Evolutionary conservation across 2,113 vertebrate genomes (phyloP).

Genomic region (Megalops atlanticus): DNA sequence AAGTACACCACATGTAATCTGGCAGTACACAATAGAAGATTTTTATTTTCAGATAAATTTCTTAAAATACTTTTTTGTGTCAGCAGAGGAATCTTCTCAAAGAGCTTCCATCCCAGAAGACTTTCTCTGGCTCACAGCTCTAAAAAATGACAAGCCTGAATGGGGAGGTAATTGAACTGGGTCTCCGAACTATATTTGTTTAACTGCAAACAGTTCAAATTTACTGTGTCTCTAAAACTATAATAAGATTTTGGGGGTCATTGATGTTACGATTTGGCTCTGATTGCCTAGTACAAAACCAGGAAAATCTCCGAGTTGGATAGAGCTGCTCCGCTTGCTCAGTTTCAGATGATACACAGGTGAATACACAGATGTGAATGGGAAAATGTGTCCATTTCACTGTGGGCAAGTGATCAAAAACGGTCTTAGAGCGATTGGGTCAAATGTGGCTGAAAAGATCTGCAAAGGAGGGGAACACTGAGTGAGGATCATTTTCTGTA

Average conservation of each 20-base stretch:
- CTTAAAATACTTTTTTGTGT: slow-evolving; percentile 56
- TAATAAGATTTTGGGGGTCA: slow-evolving; percentile 68
- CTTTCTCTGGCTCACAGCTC: slow-evolving; percentile 55
- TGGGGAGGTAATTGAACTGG: slow-evolving; percentile 65
- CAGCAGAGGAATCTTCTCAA: slow-evolving; percentile 41
- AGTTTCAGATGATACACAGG: slow-evolving; percentile 52
- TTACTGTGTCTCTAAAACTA: slow-evolving; percentile 70
- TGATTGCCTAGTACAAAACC: slow-evolving; percentile 61
- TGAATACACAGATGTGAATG: too few species aligned
- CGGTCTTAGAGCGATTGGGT: slow-evolving; percentile 1
- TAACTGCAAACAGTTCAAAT: slow-evolving; percentile 69
- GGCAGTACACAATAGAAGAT: slow-evolving; percentile 56
- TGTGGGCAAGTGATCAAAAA: slow-evolving; percentile 14
- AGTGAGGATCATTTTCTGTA: too few species aligned
- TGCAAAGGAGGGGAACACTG: neutral
- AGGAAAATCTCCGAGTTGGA: slow-evolving; percentile 36
- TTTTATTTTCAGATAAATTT: slow-evolving; percentile 56
- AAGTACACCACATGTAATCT: slow-evolving; percentile 60
- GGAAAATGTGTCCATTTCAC: slow-evolving; percentile 24
- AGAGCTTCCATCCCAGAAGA: slow-evolving; percentile 26
- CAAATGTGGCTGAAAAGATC: slow-evolving; percentile 1
- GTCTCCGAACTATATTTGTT: slow-evolving; percentile 70
- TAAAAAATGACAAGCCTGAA: slow-evolving; percentile 59
- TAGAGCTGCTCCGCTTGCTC: slow-evolving; percentile 53
- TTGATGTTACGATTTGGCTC: slow-evolving; percentile 64